These are phyloP conservation scores for Ditylenchus weischeri DNA, from an alignment of 2,888 invertebrate species.

Conservation along the genomic window DNA sequence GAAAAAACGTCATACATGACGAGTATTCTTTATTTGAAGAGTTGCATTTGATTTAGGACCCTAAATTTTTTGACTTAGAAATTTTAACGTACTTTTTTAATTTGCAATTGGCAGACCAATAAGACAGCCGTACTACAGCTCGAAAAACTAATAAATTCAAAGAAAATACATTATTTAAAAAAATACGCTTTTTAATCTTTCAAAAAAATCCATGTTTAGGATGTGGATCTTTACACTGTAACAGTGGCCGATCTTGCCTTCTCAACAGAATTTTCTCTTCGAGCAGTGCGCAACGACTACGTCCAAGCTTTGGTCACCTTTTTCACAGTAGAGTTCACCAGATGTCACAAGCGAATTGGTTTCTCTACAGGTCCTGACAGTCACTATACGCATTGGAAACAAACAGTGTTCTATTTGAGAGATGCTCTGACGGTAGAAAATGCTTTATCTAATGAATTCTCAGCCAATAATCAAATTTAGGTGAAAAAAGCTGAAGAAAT, in stretches of 20 bases:
- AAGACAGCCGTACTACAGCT: too few species aligned
- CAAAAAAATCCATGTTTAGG: conserved; percentile 61
- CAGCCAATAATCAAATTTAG: background rate
- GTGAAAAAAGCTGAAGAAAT: conserved; percentile 84
- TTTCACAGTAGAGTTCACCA: conserved; percentile 98
- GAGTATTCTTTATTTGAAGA: too few species aligned
- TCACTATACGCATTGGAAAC: conserved; percentile 99
- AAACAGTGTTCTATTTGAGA: conserved; percentile 88
- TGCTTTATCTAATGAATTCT: background rate
- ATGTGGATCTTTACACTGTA: conserved; percentile 97
- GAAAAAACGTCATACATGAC: too few species aligned
- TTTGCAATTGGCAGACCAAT: too few species aligned
- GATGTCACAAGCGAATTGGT: conserved; percentile 95
- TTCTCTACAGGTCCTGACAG: conserved; percentile 95
- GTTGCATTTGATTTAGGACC: too few species aligned
- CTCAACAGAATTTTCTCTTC: conserved; percentile 70
- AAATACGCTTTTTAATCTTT: too few species aligned
- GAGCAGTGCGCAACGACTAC: conserved; percentile 61
- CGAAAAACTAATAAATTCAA: too few species aligned
- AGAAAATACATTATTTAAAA: too few species aligned
- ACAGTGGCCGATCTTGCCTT: conserved; percentile 89
- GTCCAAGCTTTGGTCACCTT: conserved; percentile 88
- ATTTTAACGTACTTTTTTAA: too few species aligned
- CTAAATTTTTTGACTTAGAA: too few species aligned
- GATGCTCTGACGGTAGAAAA: conserved; percentile 77